Conservation (phyloP, 2,888 invertebrate genomes). For the Chelonus formosanus region DNA sequence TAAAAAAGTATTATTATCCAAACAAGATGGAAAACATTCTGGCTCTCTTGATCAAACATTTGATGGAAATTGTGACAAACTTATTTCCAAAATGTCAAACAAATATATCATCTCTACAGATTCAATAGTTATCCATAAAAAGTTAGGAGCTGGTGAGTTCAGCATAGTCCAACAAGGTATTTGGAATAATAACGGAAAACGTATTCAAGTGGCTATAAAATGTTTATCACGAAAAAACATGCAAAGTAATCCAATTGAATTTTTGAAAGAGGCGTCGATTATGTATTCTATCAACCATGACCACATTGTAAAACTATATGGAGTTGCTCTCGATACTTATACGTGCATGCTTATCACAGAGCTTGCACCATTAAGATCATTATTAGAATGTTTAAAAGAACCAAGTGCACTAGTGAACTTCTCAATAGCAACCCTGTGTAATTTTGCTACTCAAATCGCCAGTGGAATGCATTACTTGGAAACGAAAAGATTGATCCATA, state of each 20-base stretch:
- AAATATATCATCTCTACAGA: slow-evolving; percentile 88
- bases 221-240: slow-evolving; percentile 93
- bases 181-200: slow-evolving; percentile 93
- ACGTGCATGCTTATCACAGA: slow-evolving; percentile 87
- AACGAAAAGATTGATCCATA: slow-evolving; percentile 93
- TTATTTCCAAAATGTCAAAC: slow-evolving; percentile 73
- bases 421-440: slow-evolving; percentile 90
- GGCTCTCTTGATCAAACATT: slow-evolving; percentile 58
- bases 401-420: slow-evolving; percentile 90
- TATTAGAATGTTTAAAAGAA: slow-evolving; percentile 95
- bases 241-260: slow-evolving; percentile 96
- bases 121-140: slow-evolving; percentile 91
- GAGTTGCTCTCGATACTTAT: slow-evolving; percentile 93
- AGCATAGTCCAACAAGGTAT: slow-evolving; percentile 98
- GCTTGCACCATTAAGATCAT: slow-evolving; percentile 91
- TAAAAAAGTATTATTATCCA: slow-evolving; percentile 79
- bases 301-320: slow-evolving; percentile 95
- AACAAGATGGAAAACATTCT: slow-evolving; percentile 64
- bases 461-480: slow-evolving; percentile 99
- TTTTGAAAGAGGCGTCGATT: slow-evolving; percentile 96
- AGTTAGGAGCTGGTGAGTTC: slow-evolving; percentile 96
- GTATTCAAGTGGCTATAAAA: slow-evolving; percentile 96
- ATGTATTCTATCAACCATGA: slow-evolving; percentile 99
- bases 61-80: slow-evolving; percentile 61
- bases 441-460: slow-evolving; percentile 95